Percentiles rank a stretch among this genome's conserved stretches.
These are phyloP conservation scores for Acanthococcus lagerstroemiae DNA, from an alignment of 2,888 invertebrate species.

Conservation along the genomic window DNA sequence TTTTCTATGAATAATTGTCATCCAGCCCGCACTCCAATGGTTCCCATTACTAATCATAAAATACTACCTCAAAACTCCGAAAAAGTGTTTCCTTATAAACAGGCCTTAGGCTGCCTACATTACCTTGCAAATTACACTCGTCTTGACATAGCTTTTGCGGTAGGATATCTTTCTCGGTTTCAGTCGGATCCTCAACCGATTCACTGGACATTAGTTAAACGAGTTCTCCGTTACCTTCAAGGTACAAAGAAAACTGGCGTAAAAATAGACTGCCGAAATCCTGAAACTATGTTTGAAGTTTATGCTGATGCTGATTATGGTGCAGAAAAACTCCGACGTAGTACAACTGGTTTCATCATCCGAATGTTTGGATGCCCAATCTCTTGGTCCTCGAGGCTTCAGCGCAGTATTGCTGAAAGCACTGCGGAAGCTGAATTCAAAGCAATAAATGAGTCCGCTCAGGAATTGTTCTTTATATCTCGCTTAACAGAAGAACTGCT, in stretches of 20 bases:
- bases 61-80: neutral
- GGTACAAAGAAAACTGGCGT: neutral
- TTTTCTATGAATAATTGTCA: neutral
- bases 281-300: neutral
- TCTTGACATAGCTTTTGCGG: neutral
- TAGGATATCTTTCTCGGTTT: neutral
- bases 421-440: neutral
- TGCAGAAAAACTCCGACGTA: neutral
- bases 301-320: constrained; percentile 3
- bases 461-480: neutral
- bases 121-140: neutral
- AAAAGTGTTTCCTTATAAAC: neutral
- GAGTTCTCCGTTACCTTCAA: neutral
- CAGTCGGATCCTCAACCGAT: neutral
- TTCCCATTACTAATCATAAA: neutral
- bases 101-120: neutral
- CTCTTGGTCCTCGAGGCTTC: neutral
- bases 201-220: neutral
- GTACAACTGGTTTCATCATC: neutral
- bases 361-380: neutral
- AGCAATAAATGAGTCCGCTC: neutral
- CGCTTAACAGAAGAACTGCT: neutral
- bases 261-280: too few species aligned
- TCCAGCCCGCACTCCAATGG: neutral
- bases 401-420: neutral